Evolutionary conservation across 2,797 vertebrate genomes (phyloP), one percentile per base, ranked within the genome.

Genomic region (Lepilemur septentrionalis): DNA sequence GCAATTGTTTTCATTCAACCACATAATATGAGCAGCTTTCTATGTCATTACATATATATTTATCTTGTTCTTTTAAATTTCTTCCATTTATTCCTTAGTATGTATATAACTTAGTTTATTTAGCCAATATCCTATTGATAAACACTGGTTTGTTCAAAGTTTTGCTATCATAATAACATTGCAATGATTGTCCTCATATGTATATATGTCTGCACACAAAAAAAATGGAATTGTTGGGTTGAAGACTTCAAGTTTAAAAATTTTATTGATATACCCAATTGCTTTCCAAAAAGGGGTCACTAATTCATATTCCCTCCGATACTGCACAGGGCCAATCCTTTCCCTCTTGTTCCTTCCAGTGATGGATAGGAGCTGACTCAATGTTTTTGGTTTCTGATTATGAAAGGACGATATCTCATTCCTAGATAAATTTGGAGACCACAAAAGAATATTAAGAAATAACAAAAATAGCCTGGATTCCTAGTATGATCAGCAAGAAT

Each of bases 141-240:
- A 95, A 83, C 18, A 55, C 23, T 55, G 43, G 23, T 15, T 80
- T 80, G n/a, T 75, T 72, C 46, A 35, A 28, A 72, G 38, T 84
- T 94, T 46, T 94, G 15, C n/a, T 92, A 35, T 70, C 94, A 69
- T 65, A 92, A 59, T n/a, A 78, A 83, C 38, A 4, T 14, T 76
- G 18, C n/a, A 63, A 14, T 87, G n/a, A 90, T 86, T 91, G 17
- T 50, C 61, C n/a, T 83, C 69, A 72, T 52, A 70, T 25, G 55
- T 67, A 63, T 10, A 38, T 15, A 35, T 61, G 4, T 80, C 35
- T 82, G 63, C 59, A 79, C 9, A 86, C 38, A 38, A 38, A 41
- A 89, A 76, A 93, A 79, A 23, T 70, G 48, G 14, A 96, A 90
- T 89, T 90, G 22, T 89, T 87, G 32, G n/a, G 9, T 79, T 96